Evolutionary conservation across 2,888 invertebrate genomes (phyloP), one percentile per base, ranked within the genome.

Genomic region (Therioaphis trifolii): DNA sequence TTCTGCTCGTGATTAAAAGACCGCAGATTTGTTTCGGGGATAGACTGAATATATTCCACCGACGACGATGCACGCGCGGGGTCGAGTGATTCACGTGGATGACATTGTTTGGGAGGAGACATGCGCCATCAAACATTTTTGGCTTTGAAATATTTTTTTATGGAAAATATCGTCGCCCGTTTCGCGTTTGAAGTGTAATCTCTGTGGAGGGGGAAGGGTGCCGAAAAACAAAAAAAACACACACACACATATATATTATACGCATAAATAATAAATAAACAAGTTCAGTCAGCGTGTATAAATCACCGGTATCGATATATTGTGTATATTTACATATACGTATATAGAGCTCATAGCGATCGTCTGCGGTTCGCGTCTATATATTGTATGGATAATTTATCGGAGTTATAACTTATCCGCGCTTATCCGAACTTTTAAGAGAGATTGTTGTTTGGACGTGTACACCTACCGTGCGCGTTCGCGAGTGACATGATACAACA

Each of bases 1-100:
- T 71, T 82, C 71, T 72, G 71, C 46, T 82, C 49, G 80, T 82
- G 82, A 82, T 82, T 82, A 82, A 82, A 82, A 82, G 72, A 82
- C 71, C 69, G 63, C 71, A 74, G 72, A 82, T 74, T 82, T 74
- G 71, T 82, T 78, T 74, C 74, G 46, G 80, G 72, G 71, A 58
- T 58, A 61, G 69, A 69, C 35, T 35, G 46, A 72, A 82, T 82
- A 82, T 46, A 80, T 68, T 55, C 14, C 18, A 35, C 35, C 7
- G 3, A 35, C 35, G 3, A 35, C 52, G 52, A 24, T 52, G 78
- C 63, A 66, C n/a, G n/a, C n/a, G n/a, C n/a, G 35, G 35, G 35
- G 35, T n/a, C n/a, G 35, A 35, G 35, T n/a, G n/a, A 77, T 78
- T 55, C 35, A 21, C n/a, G n/a, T n/a, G 35, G 52, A 24, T n/a